These are phyloP conservation scores for Climacteris rufus DNA, from an alignment of 2,113 vertebrate genomes.

Conservation along the genomic window DNA sequence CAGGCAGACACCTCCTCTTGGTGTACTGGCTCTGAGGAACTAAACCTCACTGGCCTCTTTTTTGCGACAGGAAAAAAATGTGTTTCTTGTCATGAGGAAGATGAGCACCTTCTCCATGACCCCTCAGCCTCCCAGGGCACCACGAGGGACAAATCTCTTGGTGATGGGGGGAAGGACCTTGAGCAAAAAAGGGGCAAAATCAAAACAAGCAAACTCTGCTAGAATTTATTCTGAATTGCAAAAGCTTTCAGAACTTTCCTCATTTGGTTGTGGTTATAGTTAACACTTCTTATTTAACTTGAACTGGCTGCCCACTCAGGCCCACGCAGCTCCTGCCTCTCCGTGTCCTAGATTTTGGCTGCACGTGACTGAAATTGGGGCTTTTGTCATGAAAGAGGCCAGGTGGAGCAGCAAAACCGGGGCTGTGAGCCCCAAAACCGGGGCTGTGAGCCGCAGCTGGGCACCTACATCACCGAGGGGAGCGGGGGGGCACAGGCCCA, in stretches of 20 bases:
- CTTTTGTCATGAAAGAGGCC: background rate
- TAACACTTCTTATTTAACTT: background rate
- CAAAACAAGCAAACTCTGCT: background rate
- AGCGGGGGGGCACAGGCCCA: rapidly evolving
- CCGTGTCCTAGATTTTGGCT: background rate
- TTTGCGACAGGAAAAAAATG: rapidly evolving
- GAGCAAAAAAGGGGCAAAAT: background rate
- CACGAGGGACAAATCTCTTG: rapidly evolving
- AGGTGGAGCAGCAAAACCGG: background rate
- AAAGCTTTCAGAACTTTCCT: background rate
- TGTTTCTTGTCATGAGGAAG: rapidly evolving
- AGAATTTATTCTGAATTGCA: background rate
- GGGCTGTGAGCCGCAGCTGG: background rate
- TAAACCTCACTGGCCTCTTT: background rate
- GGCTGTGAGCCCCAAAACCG: background rate
- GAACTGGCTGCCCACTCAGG: background rate
- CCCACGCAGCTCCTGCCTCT: background rate
- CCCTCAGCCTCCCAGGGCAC: background rate
- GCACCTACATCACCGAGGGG: rapidly evolving
- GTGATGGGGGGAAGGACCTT: rapidly evolving
- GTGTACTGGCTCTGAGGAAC: rapidly evolving
- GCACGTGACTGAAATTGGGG: background rate
- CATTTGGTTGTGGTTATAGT: background rate
- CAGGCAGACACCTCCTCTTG: rapidly evolving
- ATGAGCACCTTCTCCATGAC: rapidly evolving